Conservation (phyloP, 2,113 vertebrate genomes). For the Fulmarus glacialis region DNA sequence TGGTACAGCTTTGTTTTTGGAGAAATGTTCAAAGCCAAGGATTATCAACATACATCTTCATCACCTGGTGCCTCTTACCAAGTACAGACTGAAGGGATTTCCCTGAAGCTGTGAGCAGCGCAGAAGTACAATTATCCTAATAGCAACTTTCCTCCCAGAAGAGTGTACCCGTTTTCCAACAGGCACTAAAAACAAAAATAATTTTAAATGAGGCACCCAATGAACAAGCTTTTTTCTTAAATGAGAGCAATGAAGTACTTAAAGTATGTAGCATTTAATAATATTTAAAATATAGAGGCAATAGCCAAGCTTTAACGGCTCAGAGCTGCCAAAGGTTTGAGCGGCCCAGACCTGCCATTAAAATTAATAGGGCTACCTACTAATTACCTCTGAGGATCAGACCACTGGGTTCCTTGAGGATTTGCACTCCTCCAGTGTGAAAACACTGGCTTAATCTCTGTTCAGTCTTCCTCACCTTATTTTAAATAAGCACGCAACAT, state of each 20-base stretch:
- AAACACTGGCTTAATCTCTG: not conserved
- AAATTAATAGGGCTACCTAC: constrained; percentile 58
- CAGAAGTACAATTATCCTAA: constrained; percentile 5
- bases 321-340: constrained; percentile 54
- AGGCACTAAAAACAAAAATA: not conserved
- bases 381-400: constrained; percentile 57
- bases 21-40: not conserved
- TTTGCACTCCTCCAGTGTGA: constrained; percentile 14
- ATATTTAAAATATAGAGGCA: constrained; percentile 46
- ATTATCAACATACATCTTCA: not conserved
- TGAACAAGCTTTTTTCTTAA: constrained; percentile 29
- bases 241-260: constrained; percentile 23
- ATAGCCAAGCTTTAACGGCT: constrained; percentile 35
- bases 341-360: constrained; percentile 49
- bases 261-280: constrained; percentile 40
- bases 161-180: not conserved
- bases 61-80: constrained; percentile 5
- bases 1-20: not conserved
- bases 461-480: not conserved
- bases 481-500: not conserved
- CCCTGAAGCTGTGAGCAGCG: not conserved
- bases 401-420: constrained; percentile 24
- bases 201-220: not conserved
- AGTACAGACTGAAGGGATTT: not conserved
- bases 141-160: not conserved